These are phyloP conservation scores for Sesamia nonagrioides DNA, from an alignment of 1,140 invertebrate species.

Conservation along the genomic window DNA sequence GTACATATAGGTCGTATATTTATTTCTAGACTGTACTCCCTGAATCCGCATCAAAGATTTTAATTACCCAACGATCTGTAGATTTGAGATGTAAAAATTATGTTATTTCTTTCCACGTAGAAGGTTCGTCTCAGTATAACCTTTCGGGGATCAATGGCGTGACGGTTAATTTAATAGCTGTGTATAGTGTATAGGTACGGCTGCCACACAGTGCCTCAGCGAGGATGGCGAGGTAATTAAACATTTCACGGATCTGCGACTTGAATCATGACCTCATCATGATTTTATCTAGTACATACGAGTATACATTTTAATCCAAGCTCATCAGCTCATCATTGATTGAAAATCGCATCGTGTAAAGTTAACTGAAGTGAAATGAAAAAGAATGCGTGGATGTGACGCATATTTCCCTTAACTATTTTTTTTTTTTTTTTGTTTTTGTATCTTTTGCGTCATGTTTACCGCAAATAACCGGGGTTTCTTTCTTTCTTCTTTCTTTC, in stretches of 20 bases:
- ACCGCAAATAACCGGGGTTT: no score
- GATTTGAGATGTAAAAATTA: not conserved
- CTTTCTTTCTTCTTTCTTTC: no score
- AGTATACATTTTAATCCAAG: not conserved
- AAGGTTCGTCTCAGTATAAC: not conserved
- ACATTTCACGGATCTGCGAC: slow-evolving; percentile 42
- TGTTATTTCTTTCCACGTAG: not conserved
- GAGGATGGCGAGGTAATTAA: slow-evolving; percentile 39
- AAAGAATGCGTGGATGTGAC: no score
- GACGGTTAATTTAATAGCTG: slow-evolving; percentile 17
- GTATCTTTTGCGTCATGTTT: no score
- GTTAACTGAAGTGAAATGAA: no score
- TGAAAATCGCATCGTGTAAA: no score
- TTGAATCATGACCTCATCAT: slow-evolving; percentile 41
- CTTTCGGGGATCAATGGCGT: slow-evolving; percentile 5
- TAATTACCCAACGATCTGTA: not conserved
- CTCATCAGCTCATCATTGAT: not conserved
- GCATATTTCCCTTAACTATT: no score
- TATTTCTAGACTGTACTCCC: not conserved
- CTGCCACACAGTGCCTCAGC: slow-evolving; percentile 25
- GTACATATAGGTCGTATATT: not conserved
- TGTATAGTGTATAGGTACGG: slow-evolving; percentile 12
- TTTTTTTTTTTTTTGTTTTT: no score
- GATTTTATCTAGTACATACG: slow-evolving; percentile 19
- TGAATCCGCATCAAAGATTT: not conserved